Evolutionary conservation across 2,797 vertebrate species (phyloP).

Genomic region (Antennarius maculatus): DNA sequence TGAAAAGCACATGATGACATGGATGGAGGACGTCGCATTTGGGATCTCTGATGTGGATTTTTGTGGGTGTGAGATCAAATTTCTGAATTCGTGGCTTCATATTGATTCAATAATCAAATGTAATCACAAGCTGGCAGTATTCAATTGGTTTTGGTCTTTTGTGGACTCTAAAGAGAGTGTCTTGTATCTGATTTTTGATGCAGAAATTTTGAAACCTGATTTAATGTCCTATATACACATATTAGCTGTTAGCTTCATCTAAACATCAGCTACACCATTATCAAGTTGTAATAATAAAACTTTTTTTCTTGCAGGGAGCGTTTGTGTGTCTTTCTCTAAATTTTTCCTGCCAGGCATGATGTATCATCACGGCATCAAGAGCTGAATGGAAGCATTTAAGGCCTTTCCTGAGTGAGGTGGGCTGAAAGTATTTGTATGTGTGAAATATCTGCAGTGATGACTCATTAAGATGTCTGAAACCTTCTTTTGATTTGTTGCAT

Average conservation of each 20-base stretch:
- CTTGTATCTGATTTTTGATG: background rate
- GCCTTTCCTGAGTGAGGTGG: constrained; percentile 77
- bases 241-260: too few species aligned
- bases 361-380: constrained; percentile 45
- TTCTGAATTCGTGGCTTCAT: background rate
- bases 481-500: background rate
- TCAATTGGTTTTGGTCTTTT: background rate
- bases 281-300: background rate
- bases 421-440: background rate
- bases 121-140: background rate
- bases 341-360: constrained; percentile 53
- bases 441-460: background rate
- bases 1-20: background rate
- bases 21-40: constrained; percentile 17
- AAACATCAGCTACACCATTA: background rate
- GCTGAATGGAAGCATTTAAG: constrained; percentile 73
- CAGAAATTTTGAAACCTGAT: background rate
- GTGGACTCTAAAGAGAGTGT: background rate
- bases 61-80: constrained; percentile 5
- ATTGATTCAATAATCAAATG: background rate
- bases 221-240: background rate
- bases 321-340: constrained; percentile 23
- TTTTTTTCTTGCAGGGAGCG: constrained; percentile 25
- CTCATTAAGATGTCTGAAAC: background rate
- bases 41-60: background rate